Conservation (phyloP, 2,797 vertebrate genomes). For the Pseudochaenichthys georgianus region DNA sequence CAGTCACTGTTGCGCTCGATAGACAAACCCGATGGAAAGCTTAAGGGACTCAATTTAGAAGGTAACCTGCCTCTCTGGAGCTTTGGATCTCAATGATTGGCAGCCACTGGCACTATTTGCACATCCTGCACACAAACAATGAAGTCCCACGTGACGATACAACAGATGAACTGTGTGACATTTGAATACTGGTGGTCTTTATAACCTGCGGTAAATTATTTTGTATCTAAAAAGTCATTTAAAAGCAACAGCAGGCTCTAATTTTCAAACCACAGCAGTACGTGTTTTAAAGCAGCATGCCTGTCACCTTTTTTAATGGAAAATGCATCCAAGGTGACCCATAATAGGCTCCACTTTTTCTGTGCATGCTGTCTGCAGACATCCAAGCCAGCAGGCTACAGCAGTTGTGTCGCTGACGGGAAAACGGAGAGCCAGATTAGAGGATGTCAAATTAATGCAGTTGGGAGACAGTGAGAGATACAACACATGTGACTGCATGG, state of each 20-base stretch:
- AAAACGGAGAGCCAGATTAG: slow-evolving; percentile 82
- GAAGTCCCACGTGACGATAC: slow-evolving; percentile 34
- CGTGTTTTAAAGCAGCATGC: slow-evolving; percentile 68
- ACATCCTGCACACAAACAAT: slow-evolving; percentile 19
- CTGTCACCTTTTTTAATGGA: slow-evolving; percentile 79
- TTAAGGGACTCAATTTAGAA: slow-evolving; percentile 75
- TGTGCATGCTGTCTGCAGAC: slow-evolving; percentile 68
- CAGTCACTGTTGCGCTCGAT: slow-evolving; percentile 40
- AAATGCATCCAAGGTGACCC: slow-evolving; percentile 82
- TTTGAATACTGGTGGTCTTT: slow-evolving; percentile 31
- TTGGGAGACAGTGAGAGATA: slow-evolving; percentile 76
- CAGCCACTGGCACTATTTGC: slow-evolving; percentile 53
- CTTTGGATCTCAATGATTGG: slow-evolving; percentile 64
- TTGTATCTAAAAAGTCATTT: slow-evolving; percentile 71
- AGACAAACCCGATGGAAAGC: slow-evolving; percentile 63
- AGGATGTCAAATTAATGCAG: slow-evolving; percentile 84
- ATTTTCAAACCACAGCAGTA: slow-evolving; percentile 66
- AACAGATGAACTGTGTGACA: slow-evolving; percentile 53
- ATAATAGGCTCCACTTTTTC: slow-evolving; percentile 70
- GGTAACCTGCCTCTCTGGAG: slow-evolving; percentile 60
- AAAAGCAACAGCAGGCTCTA: slow-evolving; percentile 66
- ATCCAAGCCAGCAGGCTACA: slow-evolving; percentile 70
- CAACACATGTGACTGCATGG: slow-evolving; percentile 71
- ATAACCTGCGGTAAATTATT: slow-evolving; percentile 66
- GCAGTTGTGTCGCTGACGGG: slow-evolving; percentile 73